Conservation (phyloP, 1,140 invertebrate genomes). For the Drosophila nasuta region DNA sequence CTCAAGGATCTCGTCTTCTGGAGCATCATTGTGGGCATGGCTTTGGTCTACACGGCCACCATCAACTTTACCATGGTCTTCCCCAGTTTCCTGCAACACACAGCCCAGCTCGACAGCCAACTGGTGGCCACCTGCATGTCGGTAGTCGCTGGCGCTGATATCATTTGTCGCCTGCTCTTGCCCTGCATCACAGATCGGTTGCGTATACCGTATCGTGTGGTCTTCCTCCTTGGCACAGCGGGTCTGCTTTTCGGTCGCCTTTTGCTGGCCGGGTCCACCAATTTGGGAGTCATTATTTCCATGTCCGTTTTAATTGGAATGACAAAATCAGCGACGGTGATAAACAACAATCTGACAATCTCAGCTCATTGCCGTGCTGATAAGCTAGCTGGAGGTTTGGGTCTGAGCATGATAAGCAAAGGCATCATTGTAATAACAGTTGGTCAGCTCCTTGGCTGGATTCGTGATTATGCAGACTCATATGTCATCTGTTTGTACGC, state of each 20-base stretch:
- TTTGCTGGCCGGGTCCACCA: slow-evolving; percentile 60
- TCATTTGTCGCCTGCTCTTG: slow-evolving; percentile 87
- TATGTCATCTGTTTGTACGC: slow-evolving; percentile 88
- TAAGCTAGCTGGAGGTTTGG: slow-evolving; percentile 88
- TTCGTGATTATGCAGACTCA: slow-evolving; percentile 88
- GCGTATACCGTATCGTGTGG: slow-evolving; percentile 86
- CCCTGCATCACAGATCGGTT: slow-evolving; percentile 88
- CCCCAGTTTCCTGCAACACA: slow-evolving; percentile 88
- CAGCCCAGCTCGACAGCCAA: slow-evolving; percentile 85
- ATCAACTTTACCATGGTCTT: slow-evolving; percentile 90
- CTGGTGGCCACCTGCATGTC: slow-evolving; percentile 89
- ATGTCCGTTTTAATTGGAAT: slow-evolving; percentile 73
- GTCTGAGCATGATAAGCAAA: slow-evolving; percentile 90
- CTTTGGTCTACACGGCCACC: slow-evolving; percentile 88
- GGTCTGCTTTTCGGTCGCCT: slow-evolving; percentile 65
- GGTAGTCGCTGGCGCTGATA: slow-evolving; percentile 88
- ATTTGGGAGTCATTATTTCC: slow-evolving; percentile 57
- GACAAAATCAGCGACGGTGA: slow-evolving; percentile 86
- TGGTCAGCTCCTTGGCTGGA: slow-evolving; percentile 89
- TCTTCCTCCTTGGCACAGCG: slow-evolving; percentile 86
- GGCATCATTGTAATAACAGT: slow-evolving; percentile 88
- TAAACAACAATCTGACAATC: slow-evolving; percentile 89
- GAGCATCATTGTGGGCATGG: slow-evolving; percentile 88
- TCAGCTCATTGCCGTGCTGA: slow-evolving; percentile 87
- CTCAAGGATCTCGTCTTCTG: slow-evolving; percentile 87